These are phyloP conservation scores for Rhodeus uyekii DNA, from an alignment of 2,797 vertebrate species.

Conservation along the genomic window DNA sequence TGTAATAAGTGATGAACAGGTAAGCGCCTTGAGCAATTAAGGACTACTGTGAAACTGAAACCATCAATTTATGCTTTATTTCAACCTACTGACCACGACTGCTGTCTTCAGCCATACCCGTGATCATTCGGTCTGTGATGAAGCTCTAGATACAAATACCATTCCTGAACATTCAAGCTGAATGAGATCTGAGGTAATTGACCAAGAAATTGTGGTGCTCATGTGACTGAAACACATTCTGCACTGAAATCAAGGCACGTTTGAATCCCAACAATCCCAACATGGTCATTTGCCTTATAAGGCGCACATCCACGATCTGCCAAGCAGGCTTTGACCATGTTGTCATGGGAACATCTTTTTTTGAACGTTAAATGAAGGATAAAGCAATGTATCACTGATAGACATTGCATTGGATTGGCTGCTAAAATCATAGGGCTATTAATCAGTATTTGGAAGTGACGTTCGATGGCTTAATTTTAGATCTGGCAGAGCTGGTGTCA, in stretches of 20 bases:
- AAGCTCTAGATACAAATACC: slow-evolving; percentile 23
- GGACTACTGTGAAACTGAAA: not conserved
- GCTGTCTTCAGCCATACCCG: not conserved
- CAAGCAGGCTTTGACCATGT: slow-evolving; percentile 69
- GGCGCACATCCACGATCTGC: slow-evolving; percentile 62
- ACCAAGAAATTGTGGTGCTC: slow-evolving; percentile 5
- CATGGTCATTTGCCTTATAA: slow-evolving; percentile 50
- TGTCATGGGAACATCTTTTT: slow-evolving; percentile 78
- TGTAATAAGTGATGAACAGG: not conserved
- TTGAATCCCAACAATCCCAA: slow-evolving; percentile 43
- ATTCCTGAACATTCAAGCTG: slow-evolving; percentile 32
- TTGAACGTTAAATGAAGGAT: slow-evolving; percentile 68
- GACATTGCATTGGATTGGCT: slow-evolving; percentile 73
- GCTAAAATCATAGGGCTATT: slow-evolving; percentile 68
- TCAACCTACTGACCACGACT: not conserved
- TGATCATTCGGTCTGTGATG: slow-evolving; percentile 14
- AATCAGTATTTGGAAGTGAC: slow-evolving; percentile 69
- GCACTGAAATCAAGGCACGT: slow-evolving; percentile 33
- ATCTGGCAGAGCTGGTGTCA: slow-evolving; percentile 7
- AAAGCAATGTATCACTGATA: slow-evolving; percentile 61
- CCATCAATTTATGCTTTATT: not conserved
- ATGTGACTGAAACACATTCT: slow-evolving; percentile 28
- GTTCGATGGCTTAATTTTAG: not conserved
- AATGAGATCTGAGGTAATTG: slow-evolving; percentile 15
- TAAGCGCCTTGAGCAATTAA: not conserved